Percentiles rank a stretch among this genome's conserved stretches.
Evolutionary conservation across 2,888 invertebrate species (phyloP).

Genomic region (Nomada flava): DNA sequence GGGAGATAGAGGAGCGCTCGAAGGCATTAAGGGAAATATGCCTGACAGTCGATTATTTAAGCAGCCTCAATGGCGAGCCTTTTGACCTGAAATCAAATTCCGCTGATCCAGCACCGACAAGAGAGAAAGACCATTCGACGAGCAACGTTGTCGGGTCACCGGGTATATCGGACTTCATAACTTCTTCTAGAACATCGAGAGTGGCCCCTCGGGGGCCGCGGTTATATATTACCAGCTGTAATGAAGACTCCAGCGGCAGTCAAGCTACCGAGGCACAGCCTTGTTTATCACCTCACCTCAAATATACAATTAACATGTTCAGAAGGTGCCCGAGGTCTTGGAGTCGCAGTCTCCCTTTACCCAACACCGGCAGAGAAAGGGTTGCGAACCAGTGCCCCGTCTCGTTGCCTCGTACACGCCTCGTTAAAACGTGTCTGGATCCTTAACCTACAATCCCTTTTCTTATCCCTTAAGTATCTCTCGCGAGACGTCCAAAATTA

Average conservation of each 20-base stretch:
- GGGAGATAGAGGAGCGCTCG: too few relatives aligned
- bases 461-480: slow-evolving; percentile 26
- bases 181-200: slow-evolving; percentile 63
- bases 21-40: slow-evolving; percentile 14
- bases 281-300: slow-evolving; percentile 77
- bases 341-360: slow-evolving; percentile 27
- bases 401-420: slow-evolving; percentile 58
- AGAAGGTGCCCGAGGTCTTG: slow-evolving; percentile 67
- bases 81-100: slow-evolving; percentile 36
- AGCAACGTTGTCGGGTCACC: slow-evolving; percentile 48
- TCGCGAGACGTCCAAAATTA: slow-evolving; percentile 33
- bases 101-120: slow-evolving; percentile 23
- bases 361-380: slow-evolving; percentile 50
- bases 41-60: slow-evolving; percentile 9
- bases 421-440: slow-evolving; percentile 60
- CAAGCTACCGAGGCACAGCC: slow-evolving; percentile 70
- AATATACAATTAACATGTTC: slow-evolving; percentile 79
- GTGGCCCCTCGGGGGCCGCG: slow-evolving; percentile 61
- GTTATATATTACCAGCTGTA: slow-evolving; percentile 76
- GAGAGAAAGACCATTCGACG: background rate
- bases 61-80: background rate
- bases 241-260: slow-evolving; percentile 75
- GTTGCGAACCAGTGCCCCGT: slow-evolving; percentile 23
- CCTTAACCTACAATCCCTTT: slow-evolving; percentile 53
- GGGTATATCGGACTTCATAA: slow-evolving; percentile 66